Base-by-base conservation (phyloP, 1,140 invertebrate species). In the Carposina sasakii region DNA sequence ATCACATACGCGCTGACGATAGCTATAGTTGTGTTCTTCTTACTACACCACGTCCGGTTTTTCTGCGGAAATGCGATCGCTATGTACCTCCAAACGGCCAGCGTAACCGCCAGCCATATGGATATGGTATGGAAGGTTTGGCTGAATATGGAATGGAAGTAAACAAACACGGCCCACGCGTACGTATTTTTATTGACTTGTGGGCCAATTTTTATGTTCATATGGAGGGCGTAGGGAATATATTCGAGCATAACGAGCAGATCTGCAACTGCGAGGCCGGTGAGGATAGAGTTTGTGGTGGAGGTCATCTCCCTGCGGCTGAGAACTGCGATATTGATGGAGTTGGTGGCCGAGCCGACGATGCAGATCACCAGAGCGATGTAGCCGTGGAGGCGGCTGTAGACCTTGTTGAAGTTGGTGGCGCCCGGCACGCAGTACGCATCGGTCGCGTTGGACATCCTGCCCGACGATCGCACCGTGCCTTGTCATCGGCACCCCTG, bases 221-320 rank as follows among this genome's bases (percentile, higher is more conserved):
- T 89, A 71, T 97, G 94, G 26, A 93, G 87, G 0, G 92, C 90
- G 67, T 94, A 98, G 0, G 96, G 96, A 47, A 98, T 93, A 73
- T 98, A 98, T 52, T 96, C 94, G 28, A 95, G 74, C 95, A 98
- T 98, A 0, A 98, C 95, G 0, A 97, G 85, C 30, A 98, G 88
- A 76, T 98, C 96, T 1, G 95, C 94, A 0, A 97, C 89, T 0
- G 97, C 96, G n/a, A 98, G 86, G 5, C 93, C 95, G 0, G 95
- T 97, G 1, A 91, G 87, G 64, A 96, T 94, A 48, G 89, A 89
- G 76, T 96, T 97, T 2, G 94, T 96, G 0, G 95, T 90, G 5
- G 92, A 94, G 36, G 88, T 83, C 96, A 98, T 97, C 67, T 96
- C 93, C 3, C 91, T 87, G 6, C 96, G 89, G 0, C 96, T 96